Evolutionary conservation across 1,140 invertebrate genomes (phyloP), one percentile per base, ranked within the genome.

Genomic region (Acromyrmex echinatior): DNA sequence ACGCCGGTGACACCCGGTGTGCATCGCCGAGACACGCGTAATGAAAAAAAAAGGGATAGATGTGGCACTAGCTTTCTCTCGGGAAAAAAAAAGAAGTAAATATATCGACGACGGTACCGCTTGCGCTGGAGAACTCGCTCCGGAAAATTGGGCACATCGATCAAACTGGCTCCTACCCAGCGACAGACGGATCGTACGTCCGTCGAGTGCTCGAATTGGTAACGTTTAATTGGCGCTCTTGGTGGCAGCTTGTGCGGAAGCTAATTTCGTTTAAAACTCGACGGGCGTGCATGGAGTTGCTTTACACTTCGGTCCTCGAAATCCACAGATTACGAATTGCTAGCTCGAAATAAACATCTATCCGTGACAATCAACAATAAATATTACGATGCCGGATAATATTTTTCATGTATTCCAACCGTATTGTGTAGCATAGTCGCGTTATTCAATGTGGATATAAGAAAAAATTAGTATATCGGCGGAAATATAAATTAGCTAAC

Each of bases 161-260:
- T 90, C 89, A 90, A 90, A 90, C 74, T 28, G 88, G 58, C 68
- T 89, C 71, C 73, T 74, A 71, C 21, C 25, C 78, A 45, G 5
- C 39, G 66, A 63, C 77, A 68, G 62, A 45, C 73, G 62, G 62
- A 74, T 18, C 31, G 39, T 82, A 51, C 80, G 80, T 74, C 31
- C 51, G 77, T 82, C 66, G 88, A 87, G 62, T 60, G 77, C 53
- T 62, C 86, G 79, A 90, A 90, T 87, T 62, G 85, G 88, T 90
- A 80, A 87, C 89, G 79, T 90, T 90, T 87, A 90, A 90, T 90
- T 90, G 85, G 86, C 53, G 80, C 45, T 74, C 70, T 62, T 74
- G 80, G 80, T 84, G 70, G 56, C 80, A 84, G 80, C 80, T 84
- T 74, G 80, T 39, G 80, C 80, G 80, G 14, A 74, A 84, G 80